Conservation (phyloP, 1,140 invertebrate species). For the Hyphantria cunea region DNA sequence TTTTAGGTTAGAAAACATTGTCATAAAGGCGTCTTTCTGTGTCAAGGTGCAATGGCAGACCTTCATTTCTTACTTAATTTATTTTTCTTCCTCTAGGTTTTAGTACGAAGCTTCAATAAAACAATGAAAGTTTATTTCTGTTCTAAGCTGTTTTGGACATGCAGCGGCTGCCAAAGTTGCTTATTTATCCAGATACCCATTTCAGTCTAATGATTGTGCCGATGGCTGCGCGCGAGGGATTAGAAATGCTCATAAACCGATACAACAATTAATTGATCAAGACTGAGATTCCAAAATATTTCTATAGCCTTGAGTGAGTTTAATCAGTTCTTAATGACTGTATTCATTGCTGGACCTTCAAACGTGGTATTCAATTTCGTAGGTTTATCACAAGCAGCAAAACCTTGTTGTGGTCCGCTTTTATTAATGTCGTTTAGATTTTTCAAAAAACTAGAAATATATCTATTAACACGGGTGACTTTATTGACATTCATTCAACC, state of each 20-base stretch:
- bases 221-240: constrained; percentile 17
- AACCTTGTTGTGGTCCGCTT: too few species aligned
- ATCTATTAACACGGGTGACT: too few species aligned
- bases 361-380: too few species aligned
- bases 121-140: constrained; percentile 12
- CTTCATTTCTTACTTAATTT: not conserved
- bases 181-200: constrained; percentile 7
- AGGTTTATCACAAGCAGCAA: too few species aligned
- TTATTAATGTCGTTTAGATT: too few species aligned
- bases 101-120: constrained; percentile 1
- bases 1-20: too few species aligned
- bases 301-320: not conserved
- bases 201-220: constrained; percentile 17
- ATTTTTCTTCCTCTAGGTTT: not conserved
- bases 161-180: constrained; percentile 13
- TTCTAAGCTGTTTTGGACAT: constrained; percentile 6
- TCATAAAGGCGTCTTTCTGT: too few species aligned
- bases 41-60: too few species aligned
- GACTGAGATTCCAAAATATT: constrained; percentile 17
- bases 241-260: constrained; percentile 29
- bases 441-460: too few species aligned
- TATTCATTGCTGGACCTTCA: too few species aligned
- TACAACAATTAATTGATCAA: constrained; percentile 29
- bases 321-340: not conserved
- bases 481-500: too few species aligned